Conservation (phyloP, 2,888 invertebrate genomes). For the Sarcophaga caerulescens region DNA sequence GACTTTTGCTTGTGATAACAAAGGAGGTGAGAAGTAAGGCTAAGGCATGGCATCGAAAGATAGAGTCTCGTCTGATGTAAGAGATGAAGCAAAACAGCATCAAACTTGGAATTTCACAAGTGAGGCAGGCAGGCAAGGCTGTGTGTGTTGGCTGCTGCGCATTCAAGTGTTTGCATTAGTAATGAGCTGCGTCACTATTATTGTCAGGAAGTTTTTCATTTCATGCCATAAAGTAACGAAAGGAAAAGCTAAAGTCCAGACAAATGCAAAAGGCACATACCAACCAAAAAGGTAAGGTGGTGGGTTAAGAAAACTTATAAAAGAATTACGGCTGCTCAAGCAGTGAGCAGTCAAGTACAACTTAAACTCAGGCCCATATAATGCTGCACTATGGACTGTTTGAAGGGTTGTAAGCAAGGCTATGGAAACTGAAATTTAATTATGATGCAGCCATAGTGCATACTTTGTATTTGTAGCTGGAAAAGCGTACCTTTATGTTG, state of each 20-base stretch:
- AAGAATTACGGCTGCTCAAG: conserved; percentile 1
- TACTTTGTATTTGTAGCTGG: neutral
- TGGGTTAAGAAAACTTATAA: conserved; percentile 47
- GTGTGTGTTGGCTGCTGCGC: conserved; percentile 30
- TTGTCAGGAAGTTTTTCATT: conserved; percentile 70
- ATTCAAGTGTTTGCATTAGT: conserved; percentile 71
- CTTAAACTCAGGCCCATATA: neutral
- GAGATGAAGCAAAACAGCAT: neutral
- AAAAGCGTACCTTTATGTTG: conserved; percentile 43
- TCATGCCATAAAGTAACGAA: conserved; percentile 46
- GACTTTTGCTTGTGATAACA: conserved; percentile 35
- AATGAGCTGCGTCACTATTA: conserved; percentile 71
- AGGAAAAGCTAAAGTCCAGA: conserved; percentile 53
- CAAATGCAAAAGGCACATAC: conserved; percentile 7
- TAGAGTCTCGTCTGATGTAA: conserved; percentile 18
- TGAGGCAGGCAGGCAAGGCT: conserved; percentile 26
- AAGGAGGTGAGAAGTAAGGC: conserved; percentile 10
- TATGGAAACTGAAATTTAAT: too few relatives aligned
- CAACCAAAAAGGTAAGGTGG: conserved; percentile 60
- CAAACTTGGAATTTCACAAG: conserved; percentile 55
- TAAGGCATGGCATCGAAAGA: neutral
- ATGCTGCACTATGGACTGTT: conserved; percentile 10
- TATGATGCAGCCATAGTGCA: conserved; percentile 20
- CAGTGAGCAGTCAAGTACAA: neutral
- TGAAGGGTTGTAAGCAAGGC: too few relatives aligned